Percentiles rank a stretch among this genome's conserved stretches.
Evolutionary conservation across 2,888 invertebrate genomes (phyloP).

Genomic region (Penaeus monodon): DNA sequence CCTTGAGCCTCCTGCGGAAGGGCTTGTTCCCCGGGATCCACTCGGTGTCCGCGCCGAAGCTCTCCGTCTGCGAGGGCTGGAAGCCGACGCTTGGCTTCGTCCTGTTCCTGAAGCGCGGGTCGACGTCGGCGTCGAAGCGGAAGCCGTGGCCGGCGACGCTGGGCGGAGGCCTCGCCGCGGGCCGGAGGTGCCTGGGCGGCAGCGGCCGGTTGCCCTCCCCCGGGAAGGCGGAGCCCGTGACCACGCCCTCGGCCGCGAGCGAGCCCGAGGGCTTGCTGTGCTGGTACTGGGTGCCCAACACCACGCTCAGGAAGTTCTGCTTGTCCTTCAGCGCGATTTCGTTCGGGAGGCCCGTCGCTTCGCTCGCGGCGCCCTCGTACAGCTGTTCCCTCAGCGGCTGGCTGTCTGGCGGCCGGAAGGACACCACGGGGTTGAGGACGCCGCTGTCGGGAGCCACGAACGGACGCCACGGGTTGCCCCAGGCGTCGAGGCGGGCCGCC

Average conservation of each 20-base stretch:
- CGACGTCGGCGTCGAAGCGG: too few relatives aligned
- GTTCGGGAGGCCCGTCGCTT: conserved; percentile 16
- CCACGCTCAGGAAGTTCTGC: conserved; percentile 23
- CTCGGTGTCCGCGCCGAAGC: too few relatives aligned
- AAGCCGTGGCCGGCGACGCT: too few relatives aligned
- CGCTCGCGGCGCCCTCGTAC: conserved; percentile 16
- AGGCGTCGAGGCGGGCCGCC: neutral
- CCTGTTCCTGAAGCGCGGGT: too few relatives aligned
- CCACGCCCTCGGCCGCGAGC: neutral
- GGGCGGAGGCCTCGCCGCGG: neutral
- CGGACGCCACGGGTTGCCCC: neutral
- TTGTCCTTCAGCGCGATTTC: conserved; percentile 24
- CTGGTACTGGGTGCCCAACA: conserved; percentile 29
- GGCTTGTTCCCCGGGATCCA: too few relatives aligned
- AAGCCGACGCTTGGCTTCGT: too few relatives aligned
- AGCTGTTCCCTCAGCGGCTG: neutral
- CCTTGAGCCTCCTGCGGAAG: too few relatives aligned
- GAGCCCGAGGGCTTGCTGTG: conserved; percentile 15
- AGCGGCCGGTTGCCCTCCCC: neutral
- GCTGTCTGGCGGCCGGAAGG: neutral
- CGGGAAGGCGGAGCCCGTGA: neutral
- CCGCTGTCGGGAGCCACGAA: neutral
- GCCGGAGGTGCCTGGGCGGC: conserved; percentile 13
- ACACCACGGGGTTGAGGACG: conserved; percentile 8
- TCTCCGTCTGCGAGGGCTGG: too few relatives aligned